phyloP scores from a whole-genome alignment of 2,113 vertebrate species.

The Marcusenius ussheri region DNA sequence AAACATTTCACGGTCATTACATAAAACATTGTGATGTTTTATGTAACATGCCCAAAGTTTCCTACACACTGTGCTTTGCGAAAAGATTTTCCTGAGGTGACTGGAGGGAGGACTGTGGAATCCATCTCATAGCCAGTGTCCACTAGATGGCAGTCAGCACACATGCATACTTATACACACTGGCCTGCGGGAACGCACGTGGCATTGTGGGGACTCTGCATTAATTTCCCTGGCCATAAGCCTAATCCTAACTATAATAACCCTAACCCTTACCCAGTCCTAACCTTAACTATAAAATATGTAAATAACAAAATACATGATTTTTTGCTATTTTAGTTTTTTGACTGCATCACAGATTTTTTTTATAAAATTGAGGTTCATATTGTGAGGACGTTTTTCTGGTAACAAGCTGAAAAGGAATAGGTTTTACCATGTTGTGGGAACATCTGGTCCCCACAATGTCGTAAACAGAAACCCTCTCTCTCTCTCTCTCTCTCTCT shows the following conservation, averaged over 20 bases:
- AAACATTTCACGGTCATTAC: background rate
- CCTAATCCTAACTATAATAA: background rate
- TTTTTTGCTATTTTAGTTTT: background rate
- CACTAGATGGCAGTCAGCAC: slow-evolving; percentile 15
- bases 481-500: no score
- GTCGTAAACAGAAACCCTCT: background rate
- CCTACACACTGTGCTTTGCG: background rate
- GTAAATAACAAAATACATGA: background rate
- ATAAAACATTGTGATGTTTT: background rate
- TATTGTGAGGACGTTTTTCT: background rate
- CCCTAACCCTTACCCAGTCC: background rate
- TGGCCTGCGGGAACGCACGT: background rate
- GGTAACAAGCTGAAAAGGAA: background rate
- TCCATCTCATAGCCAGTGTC: background rate
- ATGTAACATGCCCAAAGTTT: background rate
- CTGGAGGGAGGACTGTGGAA: background rate
- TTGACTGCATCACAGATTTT: background rate
- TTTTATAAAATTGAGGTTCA: background rate
- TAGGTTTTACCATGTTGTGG: background rate
- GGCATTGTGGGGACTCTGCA: background rate
- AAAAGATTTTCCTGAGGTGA: background rate
- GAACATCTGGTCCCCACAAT: background rate
- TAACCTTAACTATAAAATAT: background rate
- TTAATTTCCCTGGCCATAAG: background rate
- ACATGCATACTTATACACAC: background rate